Conservation (phyloP, 2,888 invertebrate species). For the Diabrotica balteata region DNA sequence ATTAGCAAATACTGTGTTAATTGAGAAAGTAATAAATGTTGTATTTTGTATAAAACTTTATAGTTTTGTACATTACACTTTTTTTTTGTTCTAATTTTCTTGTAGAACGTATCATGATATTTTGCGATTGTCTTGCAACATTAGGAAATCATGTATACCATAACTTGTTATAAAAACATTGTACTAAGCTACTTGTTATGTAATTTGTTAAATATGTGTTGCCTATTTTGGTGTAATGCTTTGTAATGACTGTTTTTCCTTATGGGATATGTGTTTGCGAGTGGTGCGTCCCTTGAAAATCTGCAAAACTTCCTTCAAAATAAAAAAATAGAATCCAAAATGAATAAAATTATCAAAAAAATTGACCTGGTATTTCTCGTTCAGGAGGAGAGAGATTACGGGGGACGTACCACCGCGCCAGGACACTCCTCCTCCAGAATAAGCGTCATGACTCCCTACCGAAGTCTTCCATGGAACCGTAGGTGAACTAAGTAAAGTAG, state of each 20-base stretch:
- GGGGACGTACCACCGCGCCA: slow-evolving; percentile 50
- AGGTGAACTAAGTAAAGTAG: neutral
- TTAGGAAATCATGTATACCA: too few species aligned
- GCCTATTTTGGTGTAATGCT: slow-evolving; percentile 48
- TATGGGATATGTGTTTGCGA: slow-evolving; percentile 53
- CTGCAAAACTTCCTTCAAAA: slow-evolving; percentile 29
- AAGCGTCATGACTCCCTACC: slow-evolving; percentile 12
- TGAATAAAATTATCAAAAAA: slow-evolving; percentile 24
- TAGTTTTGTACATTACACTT: too few species aligned
- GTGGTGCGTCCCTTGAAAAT: slow-evolving; percentile 53
- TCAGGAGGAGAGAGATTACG: slow-evolving; percentile 50
- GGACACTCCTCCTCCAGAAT: slow-evolving; percentile 23
- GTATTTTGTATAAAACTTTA: too few species aligned
- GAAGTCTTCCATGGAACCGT: slow-evolving; percentile 18
- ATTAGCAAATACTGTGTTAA: too few species aligned
- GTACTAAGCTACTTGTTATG: slow-evolving; percentile 9
- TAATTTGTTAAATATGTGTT: slow-evolving; percentile 18
- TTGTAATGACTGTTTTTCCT: slow-evolving; percentile 45
- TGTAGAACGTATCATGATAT: too few species aligned
- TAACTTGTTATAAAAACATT: neutral
- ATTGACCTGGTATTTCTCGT: slow-evolving; percentile 49
- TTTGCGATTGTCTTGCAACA: too few species aligned
- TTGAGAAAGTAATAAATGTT: too few species aligned
- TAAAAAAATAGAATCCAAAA: slow-evolving; percentile 12
- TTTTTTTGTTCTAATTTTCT: too few species aligned